Base-by-base conservation (phyloP, 2,888 invertebrate genomes). In the Serrognathus titanus region DNA sequence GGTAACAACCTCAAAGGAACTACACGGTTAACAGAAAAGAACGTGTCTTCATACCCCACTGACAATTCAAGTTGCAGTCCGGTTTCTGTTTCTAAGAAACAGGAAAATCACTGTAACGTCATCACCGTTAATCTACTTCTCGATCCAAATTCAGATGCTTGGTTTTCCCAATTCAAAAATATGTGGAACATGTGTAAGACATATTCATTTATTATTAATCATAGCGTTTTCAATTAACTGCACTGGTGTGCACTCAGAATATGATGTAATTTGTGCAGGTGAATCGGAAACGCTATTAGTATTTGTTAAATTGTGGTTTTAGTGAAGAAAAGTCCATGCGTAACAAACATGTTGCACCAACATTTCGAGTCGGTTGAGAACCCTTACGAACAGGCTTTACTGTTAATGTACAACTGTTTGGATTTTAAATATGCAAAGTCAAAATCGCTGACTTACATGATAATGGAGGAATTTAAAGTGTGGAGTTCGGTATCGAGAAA, bases 381-480 rank as follows among this genome's bases (percentile, higher is more conserved):
- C 72, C 84, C 87, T 3, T 86, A 83, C 69, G 79, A 83, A 65
- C 78, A 84, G 57, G 81, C 80, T 24, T 72, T 88, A 55, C 74
- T 81, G 57, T 80, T 88, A 63, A 75, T 85, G 53, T 81, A 84
- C 55, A 85, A 85, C 70, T 83, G 83, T 66, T 79, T 81, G 59
- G 87, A 87, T 63, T 85, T 82, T 63, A 81, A 84, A 71, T 82
- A 83, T 66, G 81, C 84, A 53, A 88, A 86, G 74, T 79, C 79
- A 36, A 86, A 82, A 72, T 79, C 83, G 37, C 79, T 88, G 52
- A 80, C 88, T 31, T 80, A 83, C 69, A 82, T 81, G 63, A 83
- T 87, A 60, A 79, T 87, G 62, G 86, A 87, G 71, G 82, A 81
- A 53, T 79, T 88, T 59, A 77, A 81, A 60, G 80, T 79, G 60